Conservation (phyloP, 2,797 vertebrate species). For the Pipistrellus nathusii region DNA sequence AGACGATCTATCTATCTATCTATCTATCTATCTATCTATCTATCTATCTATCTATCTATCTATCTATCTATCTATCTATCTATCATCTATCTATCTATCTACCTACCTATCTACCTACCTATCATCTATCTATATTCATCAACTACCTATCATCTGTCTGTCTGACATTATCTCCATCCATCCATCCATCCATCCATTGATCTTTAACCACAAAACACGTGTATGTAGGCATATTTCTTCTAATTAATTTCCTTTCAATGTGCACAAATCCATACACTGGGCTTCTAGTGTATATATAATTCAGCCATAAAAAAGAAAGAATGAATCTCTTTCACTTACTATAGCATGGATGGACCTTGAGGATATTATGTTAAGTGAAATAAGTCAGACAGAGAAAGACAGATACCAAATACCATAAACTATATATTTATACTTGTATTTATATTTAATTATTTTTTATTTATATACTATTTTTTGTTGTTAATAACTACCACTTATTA, state of each 20-base stretch:
- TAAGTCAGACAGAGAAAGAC: no score
- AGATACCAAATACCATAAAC: no score
- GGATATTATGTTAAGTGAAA: no score
- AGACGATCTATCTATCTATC: neutral
- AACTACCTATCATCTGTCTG: neutral
- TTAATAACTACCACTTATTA: neutral
- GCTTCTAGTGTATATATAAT: no score
- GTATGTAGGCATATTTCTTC: neutral
- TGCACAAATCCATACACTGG: no score
- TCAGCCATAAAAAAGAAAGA: no score
- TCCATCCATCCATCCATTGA: neutral
- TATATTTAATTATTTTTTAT: neutral
- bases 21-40: no score
- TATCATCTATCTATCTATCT: neutral
- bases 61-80: no score
- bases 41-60: neutral
- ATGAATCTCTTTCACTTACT: no score
- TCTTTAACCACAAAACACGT: neutral
- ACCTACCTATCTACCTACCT: neutral
- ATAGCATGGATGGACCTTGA: no score
- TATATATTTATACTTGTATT: neutral
- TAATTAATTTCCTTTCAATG: no score
- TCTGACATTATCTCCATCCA: neutral
- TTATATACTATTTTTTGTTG: neutral
- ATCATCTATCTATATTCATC: neutral